These are phyloP conservation scores for Andrena haemorrhoa DNA, from an alignment of 2,888 invertebrate species.

Conservation along the genomic window DNA sequence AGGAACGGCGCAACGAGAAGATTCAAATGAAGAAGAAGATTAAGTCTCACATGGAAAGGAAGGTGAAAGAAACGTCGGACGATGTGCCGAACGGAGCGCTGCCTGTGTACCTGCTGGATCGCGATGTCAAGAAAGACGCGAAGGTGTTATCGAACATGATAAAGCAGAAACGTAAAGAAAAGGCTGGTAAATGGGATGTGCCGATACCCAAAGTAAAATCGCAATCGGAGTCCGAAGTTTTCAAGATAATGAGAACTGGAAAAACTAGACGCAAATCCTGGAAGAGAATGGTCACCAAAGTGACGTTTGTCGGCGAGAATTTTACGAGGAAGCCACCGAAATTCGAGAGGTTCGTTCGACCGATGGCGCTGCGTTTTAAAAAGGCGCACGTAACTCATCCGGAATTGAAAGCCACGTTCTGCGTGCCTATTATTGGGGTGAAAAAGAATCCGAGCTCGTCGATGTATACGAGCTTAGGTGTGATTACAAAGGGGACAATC, in stretches of 20 bases:
- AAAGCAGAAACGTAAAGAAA: constrained; percentile 99
- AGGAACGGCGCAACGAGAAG: constrained; percentile 98
- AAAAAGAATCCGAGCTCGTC: constrained; percentile 99
- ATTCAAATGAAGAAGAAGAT: constrained; percentile 99
- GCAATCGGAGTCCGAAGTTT: constrained; percentile 98
- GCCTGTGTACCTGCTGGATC: constrained; percentile 98
- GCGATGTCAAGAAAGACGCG: constrained; percentile 96
- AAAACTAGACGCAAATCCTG: constrained; percentile 98
- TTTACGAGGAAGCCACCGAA: constrained; percentile 99
- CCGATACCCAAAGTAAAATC: constrained; percentile 99
- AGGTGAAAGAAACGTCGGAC: constrained; percentile 93
- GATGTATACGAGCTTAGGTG: constrained; percentile 98
- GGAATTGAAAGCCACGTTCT: constrained; percentile 98
- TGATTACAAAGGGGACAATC: constrained; percentile 99
- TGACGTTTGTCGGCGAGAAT: constrained; percentile 98
- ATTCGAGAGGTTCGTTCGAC: constrained; percentile 98
- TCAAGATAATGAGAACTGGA: constrained; percentile 96
- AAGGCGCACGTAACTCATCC: constrained; percentile 99
- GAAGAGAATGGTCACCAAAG: constrained; percentile 99
- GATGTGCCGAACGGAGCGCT: constrained; percentile 95
- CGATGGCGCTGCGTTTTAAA: constrained; percentile 98
- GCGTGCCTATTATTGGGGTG: constrained; percentile 98
- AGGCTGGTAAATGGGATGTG: constrained; percentile 99
- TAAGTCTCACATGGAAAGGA: constrained; percentile 98
- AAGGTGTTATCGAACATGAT: constrained; percentile 99